These are phyloP conservation scores for Heterodera filipjevi DNA, from an alignment of 2,888 invertebrate genomes.

Conservation along the genomic window DNA sequence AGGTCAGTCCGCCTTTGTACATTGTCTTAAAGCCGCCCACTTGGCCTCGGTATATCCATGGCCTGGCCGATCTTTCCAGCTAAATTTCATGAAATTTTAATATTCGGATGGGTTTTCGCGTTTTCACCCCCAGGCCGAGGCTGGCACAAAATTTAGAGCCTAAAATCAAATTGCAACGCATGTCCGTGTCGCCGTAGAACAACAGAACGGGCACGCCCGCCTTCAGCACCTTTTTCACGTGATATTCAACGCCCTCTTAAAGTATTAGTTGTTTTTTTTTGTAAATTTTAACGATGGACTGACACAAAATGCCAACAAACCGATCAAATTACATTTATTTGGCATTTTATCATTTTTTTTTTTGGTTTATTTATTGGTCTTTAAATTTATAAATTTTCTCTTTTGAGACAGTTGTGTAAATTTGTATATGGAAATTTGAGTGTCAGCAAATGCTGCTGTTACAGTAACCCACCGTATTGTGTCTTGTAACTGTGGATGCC, in stretches of 20 bases:
- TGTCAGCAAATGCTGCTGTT: not conserved
- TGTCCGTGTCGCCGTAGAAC: conserved; percentile 57
- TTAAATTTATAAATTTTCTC: no score
- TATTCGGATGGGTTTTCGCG: not conserved
- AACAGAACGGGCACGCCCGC: conserved; percentile 57
- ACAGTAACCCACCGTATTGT: conserved; percentile 11
- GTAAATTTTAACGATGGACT: not conserved
- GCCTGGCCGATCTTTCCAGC: conserved; percentile 39
- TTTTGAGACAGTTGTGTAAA: no score
- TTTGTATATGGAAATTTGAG: no score
- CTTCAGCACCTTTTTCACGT: conserved; percentile 56
- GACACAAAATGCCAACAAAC: not conserved
- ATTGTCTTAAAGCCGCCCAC: conserved; percentile 65
- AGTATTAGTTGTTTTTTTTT: not conserved
- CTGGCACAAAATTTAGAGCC: conserved; percentile 59
- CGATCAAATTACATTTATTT: no score
- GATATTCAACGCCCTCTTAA: conserved; percentile 30
- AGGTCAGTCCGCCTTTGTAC: conserved; percentile 59
- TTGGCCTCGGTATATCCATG: conserved; percentile 65
- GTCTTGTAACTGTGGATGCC: conserved; percentile 19
- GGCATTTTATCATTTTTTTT: no score
- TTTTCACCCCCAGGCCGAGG: conserved; percentile 46
- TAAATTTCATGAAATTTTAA: not conserved
- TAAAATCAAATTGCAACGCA: conserved; percentile 59
- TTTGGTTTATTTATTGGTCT: no score